Conservation (phyloP, 2,797 vertebrate species). For the Amblyraja radiata region DNA sequence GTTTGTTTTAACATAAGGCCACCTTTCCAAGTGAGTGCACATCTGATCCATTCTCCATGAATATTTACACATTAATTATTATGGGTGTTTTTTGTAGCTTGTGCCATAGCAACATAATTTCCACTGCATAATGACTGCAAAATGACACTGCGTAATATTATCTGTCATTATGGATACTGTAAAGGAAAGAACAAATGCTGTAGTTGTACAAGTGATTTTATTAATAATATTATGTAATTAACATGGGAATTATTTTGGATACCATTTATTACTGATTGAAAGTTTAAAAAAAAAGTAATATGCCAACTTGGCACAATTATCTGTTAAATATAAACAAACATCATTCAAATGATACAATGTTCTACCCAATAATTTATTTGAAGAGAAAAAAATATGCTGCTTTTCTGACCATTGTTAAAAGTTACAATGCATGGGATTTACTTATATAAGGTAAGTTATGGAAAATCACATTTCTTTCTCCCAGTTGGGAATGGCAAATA, state of each 20-base stretch:
- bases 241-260: constrained; percentile 66
- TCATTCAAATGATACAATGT: constrained; percentile 68
- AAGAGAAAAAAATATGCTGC: constrained; percentile 64
- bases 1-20: constrained; percentile 42
- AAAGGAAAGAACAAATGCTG: constrained; percentile 56
- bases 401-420: constrained; percentile 63
- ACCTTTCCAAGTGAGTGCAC: constrained; percentile 36
- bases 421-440: constrained; percentile 64
- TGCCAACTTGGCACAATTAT: constrained; percentile 69
- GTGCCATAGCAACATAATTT: constrained; percentile 53
- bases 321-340: constrained; percentile 71
- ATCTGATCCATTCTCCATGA: constrained; percentile 41
- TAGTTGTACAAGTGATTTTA: constrained; percentile 55
- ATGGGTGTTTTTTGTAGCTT: constrained; percentile 50
- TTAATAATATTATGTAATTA: constrained; percentile 71
- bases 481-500: background rate
- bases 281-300: constrained; percentile 63
- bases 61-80: constrained; percentile 51
- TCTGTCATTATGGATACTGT: constrained; percentile 64
- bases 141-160: constrained; percentile 62
- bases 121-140: constrained; percentile 59
- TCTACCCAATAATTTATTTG: constrained; percentile 66
- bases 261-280: constrained; percentile 60
- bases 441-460: constrained; percentile 70
- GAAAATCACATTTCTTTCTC: constrained; percentile 73